Percentiles rank a stretch among this genome's conserved stretches.
Conservation (phyloP, 2,888 invertebrate species). For the Drepana falcataria region DNA sequence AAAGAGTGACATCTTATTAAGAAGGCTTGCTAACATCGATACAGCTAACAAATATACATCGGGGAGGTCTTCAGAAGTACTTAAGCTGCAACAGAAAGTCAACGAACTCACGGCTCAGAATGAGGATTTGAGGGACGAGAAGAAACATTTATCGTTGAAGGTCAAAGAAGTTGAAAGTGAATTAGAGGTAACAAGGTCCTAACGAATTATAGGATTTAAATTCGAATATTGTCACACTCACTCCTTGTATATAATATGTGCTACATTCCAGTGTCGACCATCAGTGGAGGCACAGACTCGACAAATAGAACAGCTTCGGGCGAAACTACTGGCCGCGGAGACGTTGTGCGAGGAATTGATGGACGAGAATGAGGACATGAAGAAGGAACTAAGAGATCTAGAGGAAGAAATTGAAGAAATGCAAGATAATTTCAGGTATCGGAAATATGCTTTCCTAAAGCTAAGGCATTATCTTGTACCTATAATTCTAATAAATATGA, state of each 20-base stretch:
- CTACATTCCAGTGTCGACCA: conserved; percentile 58
- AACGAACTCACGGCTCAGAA: conserved; percentile 89
- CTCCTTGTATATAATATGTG: too few species aligned
- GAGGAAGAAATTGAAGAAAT: conserved; percentile 99
- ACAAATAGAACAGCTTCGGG: conserved; percentile 84
- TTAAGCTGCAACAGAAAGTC: conserved; percentile 91
- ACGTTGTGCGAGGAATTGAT: conserved; percentile 94
- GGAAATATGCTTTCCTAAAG: background rate
- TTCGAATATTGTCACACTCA: too few species aligned
- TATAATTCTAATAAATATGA: too few species aligned
- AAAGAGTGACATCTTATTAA: conserved; percentile 89
- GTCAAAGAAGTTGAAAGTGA: conserved; percentile 87
- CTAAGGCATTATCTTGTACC: too few species aligned
- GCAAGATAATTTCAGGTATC: conserved; percentile 94
- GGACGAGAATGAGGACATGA: conserved; percentile 97
- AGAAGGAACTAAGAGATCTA: conserved; percentile 93
- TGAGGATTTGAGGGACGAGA: conserved; percentile 89
- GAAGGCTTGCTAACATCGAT: conserved; percentile 88
- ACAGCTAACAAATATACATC: conserved; percentile 86
- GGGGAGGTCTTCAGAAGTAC: conserved; percentile 82
- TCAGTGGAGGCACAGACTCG: conserved; percentile 78
- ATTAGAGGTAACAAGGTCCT: conserved; percentile 64
- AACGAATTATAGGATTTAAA: too few species aligned
- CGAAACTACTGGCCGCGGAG: conserved; percentile 93
- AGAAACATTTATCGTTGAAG: conserved; percentile 83